Conservation (phyloP, 2,797 vertebrate species). For the Carcharodon carcharias region DNA sequence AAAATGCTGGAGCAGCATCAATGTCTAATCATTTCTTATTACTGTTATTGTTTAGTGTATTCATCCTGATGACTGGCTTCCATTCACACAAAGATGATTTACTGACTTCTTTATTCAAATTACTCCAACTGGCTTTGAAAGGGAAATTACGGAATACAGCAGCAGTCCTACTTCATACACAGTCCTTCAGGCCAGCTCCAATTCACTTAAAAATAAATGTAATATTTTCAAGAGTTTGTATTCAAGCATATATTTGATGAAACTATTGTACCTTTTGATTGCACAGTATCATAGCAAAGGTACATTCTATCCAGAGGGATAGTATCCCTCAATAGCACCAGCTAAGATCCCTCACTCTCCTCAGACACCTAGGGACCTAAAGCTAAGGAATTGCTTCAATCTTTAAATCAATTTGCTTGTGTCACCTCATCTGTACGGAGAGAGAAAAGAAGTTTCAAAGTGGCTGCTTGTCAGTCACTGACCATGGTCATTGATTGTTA, state of each 20-base stretch:
- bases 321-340: neutral
- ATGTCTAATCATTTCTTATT: neutral
- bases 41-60: neutral
- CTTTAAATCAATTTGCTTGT: conserved; percentile 19
- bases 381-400: neutral
- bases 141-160: neutral
- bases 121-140: neutral
- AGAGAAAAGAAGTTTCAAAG: neutral
- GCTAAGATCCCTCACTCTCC: neutral
- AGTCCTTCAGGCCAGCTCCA: neutral
- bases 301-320: neutral
- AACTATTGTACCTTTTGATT: neutral
- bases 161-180: neutral
- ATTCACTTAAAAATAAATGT: neutral
- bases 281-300: neutral
- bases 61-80: neutral
- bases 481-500: neutral
- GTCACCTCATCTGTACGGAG: neutral
- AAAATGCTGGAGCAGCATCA: neutral
- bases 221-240: neutral
- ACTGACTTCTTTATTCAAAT: neutral
- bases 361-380: neutral
- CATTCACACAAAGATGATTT: neutral
- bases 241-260: neutral
- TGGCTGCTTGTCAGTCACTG: neutral